phyloP scores from a whole-genome alignment of 2,113 vertebrate genomes.

The Microtus richardsoni region DNA sequence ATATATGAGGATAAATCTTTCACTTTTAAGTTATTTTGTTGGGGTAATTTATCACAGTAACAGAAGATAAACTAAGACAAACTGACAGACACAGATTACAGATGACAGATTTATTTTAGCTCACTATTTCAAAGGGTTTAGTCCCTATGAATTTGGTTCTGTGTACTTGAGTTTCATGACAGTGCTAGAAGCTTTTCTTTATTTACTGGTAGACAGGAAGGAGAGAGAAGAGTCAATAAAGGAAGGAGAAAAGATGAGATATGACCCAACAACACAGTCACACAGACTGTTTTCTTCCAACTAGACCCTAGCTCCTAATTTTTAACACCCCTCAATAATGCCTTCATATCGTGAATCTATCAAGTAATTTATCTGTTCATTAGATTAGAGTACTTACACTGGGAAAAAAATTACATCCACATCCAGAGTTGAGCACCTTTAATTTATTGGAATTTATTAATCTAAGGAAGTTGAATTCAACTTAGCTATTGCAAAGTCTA shows the following conservation, averaged over 20 bases:
- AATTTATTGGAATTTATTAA: background rate
- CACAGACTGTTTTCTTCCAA: background rate
- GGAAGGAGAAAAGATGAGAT: background rate
- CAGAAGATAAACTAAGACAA: background rate
- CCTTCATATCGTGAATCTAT: background rate
- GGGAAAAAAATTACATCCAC: background rate
- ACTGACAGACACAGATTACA: background rate
- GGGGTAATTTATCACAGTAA: background rate
- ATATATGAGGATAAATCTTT: background rate
- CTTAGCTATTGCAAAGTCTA: background rate
- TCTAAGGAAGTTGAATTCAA: background rate
- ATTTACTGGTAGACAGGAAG: background rate
- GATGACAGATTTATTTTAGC: background rate
- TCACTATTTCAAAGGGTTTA: background rate
- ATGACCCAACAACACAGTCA: background rate
- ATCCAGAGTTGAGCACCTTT: background rate
- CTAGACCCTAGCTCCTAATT: background rate
- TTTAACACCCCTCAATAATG: background rate
- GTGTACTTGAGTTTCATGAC: background rate
- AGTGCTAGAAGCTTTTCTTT: background rate
- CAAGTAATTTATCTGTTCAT: background rate
- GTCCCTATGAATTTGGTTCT: background rate
- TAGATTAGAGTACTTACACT: background rate
- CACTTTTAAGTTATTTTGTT: background rate
- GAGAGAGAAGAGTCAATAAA: background rate